phyloP scores from a whole-genome alignment of 2,888 invertebrate genomes.

The Achlya flavicornis region DNA sequence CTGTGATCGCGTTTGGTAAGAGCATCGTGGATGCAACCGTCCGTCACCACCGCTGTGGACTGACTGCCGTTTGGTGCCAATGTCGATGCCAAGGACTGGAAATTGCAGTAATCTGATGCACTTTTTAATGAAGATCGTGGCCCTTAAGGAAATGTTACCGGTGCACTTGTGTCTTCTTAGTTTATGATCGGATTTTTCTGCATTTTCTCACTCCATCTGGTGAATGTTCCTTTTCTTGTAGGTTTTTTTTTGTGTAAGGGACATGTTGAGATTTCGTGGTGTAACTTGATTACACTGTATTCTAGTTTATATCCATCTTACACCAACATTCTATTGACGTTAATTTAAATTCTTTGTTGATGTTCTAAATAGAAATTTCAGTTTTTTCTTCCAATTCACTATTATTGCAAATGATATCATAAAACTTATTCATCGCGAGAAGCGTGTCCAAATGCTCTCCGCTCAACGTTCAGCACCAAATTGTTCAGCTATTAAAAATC shows the following conservation, averaged over 20 bases:
- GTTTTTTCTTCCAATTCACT: background rate
- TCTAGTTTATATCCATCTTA: background rate
- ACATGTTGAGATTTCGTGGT: background rate
- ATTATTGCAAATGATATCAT: background rate
- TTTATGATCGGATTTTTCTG: conserved; percentile 10
- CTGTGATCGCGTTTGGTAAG: conserved; percentile 59
- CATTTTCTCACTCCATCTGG: background rate
- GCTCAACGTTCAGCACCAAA: conserved; percentile 9
- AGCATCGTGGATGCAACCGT: conserved; percentile 68
- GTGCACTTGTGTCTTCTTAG: conserved; percentile 41
- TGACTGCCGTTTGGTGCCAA: conserved; percentile 55
- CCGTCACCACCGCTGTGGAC: conserved; percentile 61
- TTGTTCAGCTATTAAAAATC: conserved; percentile 8
- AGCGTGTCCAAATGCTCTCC: conserved; percentile 6
- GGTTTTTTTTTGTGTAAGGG: background rate
- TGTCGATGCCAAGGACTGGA: conserved; percentile 70
- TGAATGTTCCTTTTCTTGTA: background rate
- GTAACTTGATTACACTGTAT: too few relatives aligned
- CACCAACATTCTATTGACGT: background rate
- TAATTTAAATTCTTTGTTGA: background rate
- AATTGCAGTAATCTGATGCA: conserved; percentile 54
- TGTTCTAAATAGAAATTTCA: background rate
- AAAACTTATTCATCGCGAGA: background rate
- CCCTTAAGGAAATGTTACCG: conserved; percentile 63
- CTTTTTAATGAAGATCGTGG: conserved; percentile 45